Conservation (phyloP, 2,888 invertebrate species). For the Caenorhabditis wallacei region DNA sequence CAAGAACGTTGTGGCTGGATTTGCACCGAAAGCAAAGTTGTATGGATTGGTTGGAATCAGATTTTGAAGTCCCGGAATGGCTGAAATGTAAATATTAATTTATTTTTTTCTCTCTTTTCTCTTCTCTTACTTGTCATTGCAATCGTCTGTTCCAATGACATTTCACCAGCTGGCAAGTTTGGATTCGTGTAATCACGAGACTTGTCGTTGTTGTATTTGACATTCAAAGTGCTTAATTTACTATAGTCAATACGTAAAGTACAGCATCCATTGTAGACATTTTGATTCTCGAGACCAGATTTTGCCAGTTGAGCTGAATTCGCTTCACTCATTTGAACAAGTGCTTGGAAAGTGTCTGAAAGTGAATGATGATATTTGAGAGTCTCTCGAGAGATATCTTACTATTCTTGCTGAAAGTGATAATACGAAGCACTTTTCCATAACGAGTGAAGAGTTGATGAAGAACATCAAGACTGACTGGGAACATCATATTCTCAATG, state of each 20-base stretch:
- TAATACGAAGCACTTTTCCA: slow-evolving; percentile 99
- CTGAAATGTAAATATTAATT: too few species aligned
- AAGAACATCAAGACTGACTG: slow-evolving; percentile 96
- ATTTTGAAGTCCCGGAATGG: slow-evolving; percentile 66
- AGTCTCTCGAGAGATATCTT: slow-evolving; percentile 85
- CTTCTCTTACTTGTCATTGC: slow-evolving; percentile 56
- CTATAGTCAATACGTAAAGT: slow-evolving; percentile 91
- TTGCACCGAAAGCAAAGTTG: slow-evolving; percentile 71
- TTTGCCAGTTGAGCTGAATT: slow-evolving; percentile 97
- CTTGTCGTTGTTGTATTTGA: slow-evolving; percentile 99
- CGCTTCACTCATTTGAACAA: slow-evolving; percentile 98
- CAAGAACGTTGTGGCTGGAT: slow-evolving; percentile 68
- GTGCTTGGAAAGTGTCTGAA: slow-evolving; percentile 96
- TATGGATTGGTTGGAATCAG: slow-evolving; percentile 70
- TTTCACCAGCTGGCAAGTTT: slow-evolving; percentile 94
- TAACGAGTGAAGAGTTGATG: slow-evolving; percentile 96
- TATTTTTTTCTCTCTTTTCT: neutral
- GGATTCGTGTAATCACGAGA: slow-evolving; percentile 99
- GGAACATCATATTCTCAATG: slow-evolving; percentile 98
- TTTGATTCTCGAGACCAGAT: slow-evolving; percentile 97
- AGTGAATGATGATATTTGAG: neutral
- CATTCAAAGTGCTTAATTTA: slow-evolving; percentile 97
- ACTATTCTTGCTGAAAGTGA: slow-evolving; percentile 99
- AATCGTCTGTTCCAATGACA: slow-evolving; percentile 82
- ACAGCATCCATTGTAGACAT: slow-evolving; percentile 94